Conservation (phyloP, 1,140 invertebrate species). For the Linepithema humile region DNA sequence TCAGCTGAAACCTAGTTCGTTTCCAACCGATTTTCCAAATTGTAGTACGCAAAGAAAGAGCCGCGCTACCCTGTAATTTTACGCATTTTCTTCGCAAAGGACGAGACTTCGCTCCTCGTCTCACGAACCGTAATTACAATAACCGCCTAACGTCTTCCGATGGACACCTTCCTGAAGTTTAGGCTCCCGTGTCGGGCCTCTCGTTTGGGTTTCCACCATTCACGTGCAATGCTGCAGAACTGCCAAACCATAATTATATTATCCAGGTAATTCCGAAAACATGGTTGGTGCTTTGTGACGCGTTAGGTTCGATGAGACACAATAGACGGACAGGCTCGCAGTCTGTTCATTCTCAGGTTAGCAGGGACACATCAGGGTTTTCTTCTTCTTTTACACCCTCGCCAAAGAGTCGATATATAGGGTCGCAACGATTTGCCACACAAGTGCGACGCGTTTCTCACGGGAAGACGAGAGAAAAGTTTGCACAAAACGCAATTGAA, state of each 20-base stretch:
- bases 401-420: background rate
- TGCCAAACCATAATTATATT: slow-evolving; percentile 49
- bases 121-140: slow-evolving; percentile 52
- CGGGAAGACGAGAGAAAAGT: background rate
- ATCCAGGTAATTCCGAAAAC: slow-evolving; percentile 41
- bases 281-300: slow-evolving; percentile 29
- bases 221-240: slow-evolving; percentile 19
- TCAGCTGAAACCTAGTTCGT: slow-evolving; percentile 1
- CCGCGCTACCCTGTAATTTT: slow-evolving; percentile 41
- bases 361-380: slow-evolving; percentile 25
- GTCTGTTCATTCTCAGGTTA: slow-evolving; percentile 41
- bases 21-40: slow-evolving; percentile 54
- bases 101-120: slow-evolving; percentile 40
- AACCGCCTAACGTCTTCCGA: slow-evolving; percentile 29
- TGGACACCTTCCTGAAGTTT: slow-evolving; percentile 46
- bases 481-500: slow-evolving; percentile 3
- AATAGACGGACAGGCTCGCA: slow-evolving; percentile 13
- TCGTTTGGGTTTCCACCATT: slow-evolving; percentile 27
- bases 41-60: slow-evolving; percentile 40
- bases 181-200: slow-evolving; percentile 7
- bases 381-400: slow-evolving; percentile 19
- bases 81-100: slow-evolving; percentile 46
- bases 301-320: background rate
- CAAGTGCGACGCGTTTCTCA: slow-evolving; percentile 33
- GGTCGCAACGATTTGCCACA: slow-evolving; percentile 40